Base-by-base conservation (phyloP, 2,888 invertebrate genomes). In the Mycalesis mineus region DNA sequence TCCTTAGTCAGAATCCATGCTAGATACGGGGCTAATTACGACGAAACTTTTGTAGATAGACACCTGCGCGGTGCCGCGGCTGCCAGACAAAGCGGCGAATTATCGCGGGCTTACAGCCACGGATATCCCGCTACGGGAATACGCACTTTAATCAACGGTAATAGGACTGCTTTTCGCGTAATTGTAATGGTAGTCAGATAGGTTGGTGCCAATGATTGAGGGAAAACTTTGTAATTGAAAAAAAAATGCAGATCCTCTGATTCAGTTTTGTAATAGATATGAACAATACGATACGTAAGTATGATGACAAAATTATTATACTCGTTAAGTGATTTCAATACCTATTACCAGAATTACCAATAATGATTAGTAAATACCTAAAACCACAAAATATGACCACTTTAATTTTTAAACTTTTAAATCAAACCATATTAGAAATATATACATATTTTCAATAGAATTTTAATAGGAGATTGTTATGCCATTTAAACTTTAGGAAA, bases 1-100 rank as follows among this genome's bases (percentile, higher is more conserved):
- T 85, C 80, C 78, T 81, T 80, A 81, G 82, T 84, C 78, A 78
- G 76, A 82, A 78, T 84, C 84, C 77, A 85, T 70, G 77, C 79
- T 86, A 84, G 86, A 86, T 87, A 83, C 80, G 79, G 77, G 75
- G 81, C 88, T 89, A 89, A 89, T 89, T 89, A 88, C 84, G 75
- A 73, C 73, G 77, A 79, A 88, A 88, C 86, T 89, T 87, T 88
- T 86, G 79, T 84, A 84, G 88, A 87, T 86, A 88, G 88, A 89
- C 88, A 89, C 89, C 88, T 88, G 88, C 83, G 82, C 82, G 78
- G 82, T 81, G 77, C 77, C 82, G 77, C 79, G 76, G 75, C 78
- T 73, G 76, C 77, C 81, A 84, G 83, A 89, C 89, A 88, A 89
- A 85, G 87, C 81, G 78, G 78, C 75, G 82, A 87, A 78, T 89